Percentiles rank a stretch among this genome's conserved stretches.
These are phyloP conservation scores for Bungarus multicinctus DNA, from an alignment of 2,113 vertebrate species.

Conservation along the genomic window DNA sequence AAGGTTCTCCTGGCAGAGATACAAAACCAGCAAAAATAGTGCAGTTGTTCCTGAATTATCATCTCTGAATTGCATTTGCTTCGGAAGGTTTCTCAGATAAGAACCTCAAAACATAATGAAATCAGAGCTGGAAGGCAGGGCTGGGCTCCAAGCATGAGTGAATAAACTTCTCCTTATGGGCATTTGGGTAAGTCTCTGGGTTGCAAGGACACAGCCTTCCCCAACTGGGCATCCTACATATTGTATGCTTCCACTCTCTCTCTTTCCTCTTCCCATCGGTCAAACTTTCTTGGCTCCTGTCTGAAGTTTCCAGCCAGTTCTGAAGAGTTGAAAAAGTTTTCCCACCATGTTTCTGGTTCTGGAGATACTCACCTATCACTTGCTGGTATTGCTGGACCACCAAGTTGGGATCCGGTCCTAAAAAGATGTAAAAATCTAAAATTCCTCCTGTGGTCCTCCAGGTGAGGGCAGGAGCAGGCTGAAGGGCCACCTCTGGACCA, in stretches of 20 bases:
- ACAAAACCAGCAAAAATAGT: background rate
- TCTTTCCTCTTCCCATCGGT: rapidly evolving
- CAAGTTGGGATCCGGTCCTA: constrained; percentile 74
- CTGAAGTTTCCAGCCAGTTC: background rate
- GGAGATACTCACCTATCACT: constrained; percentile 75
- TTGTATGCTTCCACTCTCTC: background rate
- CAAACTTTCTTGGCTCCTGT: background rate
- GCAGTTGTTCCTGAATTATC: background rate
- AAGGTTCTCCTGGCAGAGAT: background rate
- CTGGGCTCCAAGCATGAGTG: background rate
- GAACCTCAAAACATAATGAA: background rate
- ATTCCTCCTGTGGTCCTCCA: constrained; percentile 87
- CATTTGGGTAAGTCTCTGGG: background rate
- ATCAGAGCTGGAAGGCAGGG: background rate
- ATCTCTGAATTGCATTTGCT: background rate
- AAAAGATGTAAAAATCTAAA: constrained; percentile 85
- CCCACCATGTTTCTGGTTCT: rapidly evolving
- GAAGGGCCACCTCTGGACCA: constrained; percentile 78
- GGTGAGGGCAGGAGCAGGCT: constrained; percentile 81
- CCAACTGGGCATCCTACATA: background rate
- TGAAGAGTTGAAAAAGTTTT: background rate
- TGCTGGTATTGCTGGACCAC: constrained; percentile 82
- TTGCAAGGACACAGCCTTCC: background rate
- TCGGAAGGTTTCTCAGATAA: background rate
- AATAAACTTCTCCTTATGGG: background rate